Evolutionary conservation across 2,888 invertebrate species (phyloP), one percentile per base, ranked within the genome.

Genomic region (Noctua comes): DNA sequence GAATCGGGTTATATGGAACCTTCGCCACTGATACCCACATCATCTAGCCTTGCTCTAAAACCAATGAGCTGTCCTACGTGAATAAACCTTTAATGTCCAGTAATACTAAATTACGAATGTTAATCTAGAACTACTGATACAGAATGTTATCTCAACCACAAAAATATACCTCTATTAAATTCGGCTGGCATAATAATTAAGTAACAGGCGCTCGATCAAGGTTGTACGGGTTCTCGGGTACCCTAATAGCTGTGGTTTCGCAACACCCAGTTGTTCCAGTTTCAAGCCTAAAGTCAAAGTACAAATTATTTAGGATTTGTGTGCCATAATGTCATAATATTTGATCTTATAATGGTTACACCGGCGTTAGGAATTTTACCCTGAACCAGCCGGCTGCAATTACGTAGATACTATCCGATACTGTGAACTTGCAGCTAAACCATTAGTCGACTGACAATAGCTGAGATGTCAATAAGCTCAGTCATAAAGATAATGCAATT

Each of bases 151-250:
- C 84, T 88, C 84, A 69, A 83, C 87, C 88, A 92, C 93, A 94
- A 95, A 94, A 94, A 94, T 94, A 92, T 91, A 90, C 88, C 83
- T 84, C 88, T 84, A 93, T 93, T 94, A 94, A 95, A 95, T 96
- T 97, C 92, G 96, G 96, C 95, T 94, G 86, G 96, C 95, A 97
- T 96, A 95, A 95, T 97, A 97, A 96, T 96, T 96, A 96, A 97
- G 96, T 96, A 96, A 96, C 96, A 93, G 96, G 96, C 96, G 90
- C 90, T 91, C 48, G 85, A 92, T 93, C 96, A 96, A 96, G 96
- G 96, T 92, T 95, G 92, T 89, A 88, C 92, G 89, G 94, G 94
- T 93, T 92, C 92, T 84, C 89, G 89, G 91, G 91, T 93, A 95
- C 95, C 96, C 95, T 96, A 96, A 96, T 95, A 93, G 94, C 92